Evolutionary conservation across 92 coral and sea anemone species (phyloP), one percentile per base, ranked within the genome.

Genomic region (Phymanthus crucifer): DNA sequence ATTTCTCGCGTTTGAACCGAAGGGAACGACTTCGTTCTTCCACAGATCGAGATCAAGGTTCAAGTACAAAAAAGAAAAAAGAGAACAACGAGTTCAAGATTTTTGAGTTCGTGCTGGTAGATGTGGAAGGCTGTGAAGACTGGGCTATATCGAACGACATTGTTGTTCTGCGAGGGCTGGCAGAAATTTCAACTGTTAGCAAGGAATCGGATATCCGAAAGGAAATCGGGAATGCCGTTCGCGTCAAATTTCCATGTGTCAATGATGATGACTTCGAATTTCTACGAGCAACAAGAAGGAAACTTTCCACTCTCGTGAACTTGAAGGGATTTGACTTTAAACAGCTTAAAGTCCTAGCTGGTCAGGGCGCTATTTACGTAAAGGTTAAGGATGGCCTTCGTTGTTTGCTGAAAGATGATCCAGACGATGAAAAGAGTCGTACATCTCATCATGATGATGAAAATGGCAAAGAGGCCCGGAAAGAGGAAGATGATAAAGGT

Each of bases 11-110:
- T 10, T 48, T 48, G 56, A 48, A 48, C 14, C 56, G 56, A 48
- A 48, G 56, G 56, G 56, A 48, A 48, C 56, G 56, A 48, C 56
- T 48, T 48, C 56, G 56, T 48, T 48, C 56, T 48, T 48, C 56
- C 56, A 3, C 56, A 48, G 56, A 48, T 0, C 50, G 50, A 43
- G 50, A 43, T 43, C 50, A 43, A 43, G 50, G 50, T 43, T 1
- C 50, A 0, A 43, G 50, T 43, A 43, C 50, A 1, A 43, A 43
- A 1, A 43, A 43, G 50, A 43, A 43, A 43, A 43, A 43, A 43
- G 50, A 43, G 0, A 43, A 16, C 0, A 16, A 43, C 11, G 50
- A 43, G 14, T 43, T 16, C 11, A 43, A 43, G 50, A 43, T 43
- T 43, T 43, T 43, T 43, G 50, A 43, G 50, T 43, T 43, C 14